Evolutionary conservation across 2,888 invertebrate species (phyloP).

Genomic region (Tuta absoluta): DNA sequence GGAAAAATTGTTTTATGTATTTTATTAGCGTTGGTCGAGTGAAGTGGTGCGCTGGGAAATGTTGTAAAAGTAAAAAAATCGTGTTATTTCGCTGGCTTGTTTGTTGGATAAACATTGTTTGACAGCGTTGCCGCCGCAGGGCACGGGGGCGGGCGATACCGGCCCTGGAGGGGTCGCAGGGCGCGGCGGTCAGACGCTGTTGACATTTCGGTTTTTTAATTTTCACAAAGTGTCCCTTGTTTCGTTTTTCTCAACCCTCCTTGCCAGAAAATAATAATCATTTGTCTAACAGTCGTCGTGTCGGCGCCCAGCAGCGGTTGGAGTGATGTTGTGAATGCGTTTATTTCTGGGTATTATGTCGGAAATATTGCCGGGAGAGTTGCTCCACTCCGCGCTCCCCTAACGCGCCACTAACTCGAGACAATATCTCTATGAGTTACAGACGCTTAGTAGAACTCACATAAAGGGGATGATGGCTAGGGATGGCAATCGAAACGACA

Average conservation of each 20-base stretch:
- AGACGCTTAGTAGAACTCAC: slow-evolving; percentile 64
- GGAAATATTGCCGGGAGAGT: slow-evolving; percentile 58
- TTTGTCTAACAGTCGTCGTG: slow-evolving; percentile 44
- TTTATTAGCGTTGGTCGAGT: slow-evolving; percentile 37
- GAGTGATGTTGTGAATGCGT: slow-evolving; percentile 59
- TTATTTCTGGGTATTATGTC: slow-evolving; percentile 67
- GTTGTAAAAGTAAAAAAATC: slow-evolving; percentile 65
- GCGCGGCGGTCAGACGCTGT: slow-evolving; percentile 55
- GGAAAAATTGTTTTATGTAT: slow-evolving; percentile 20
- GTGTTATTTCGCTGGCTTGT: slow-evolving; percentile 68
- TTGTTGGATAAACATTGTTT: slow-evolving; percentile 75
- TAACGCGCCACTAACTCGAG: slow-evolving; percentile 62
- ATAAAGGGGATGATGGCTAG: slow-evolving; percentile 51
- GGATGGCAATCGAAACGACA: slow-evolving; percentile 44
- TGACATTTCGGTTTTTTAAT: slow-evolving; percentile 63
- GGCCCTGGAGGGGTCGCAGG: slow-evolving; percentile 38
- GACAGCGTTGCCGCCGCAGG: slow-evolving; percentile 54
- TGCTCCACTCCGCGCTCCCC: slow-evolving; percentile 53
- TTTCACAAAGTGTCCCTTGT: slow-evolving; percentile 49
- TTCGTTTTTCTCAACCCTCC: slow-evolving; percentile 29
- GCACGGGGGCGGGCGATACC: slow-evolving; percentile 37
- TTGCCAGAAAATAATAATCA: slow-evolving; percentile 40
- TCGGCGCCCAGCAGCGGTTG: slow-evolving; percentile 30
- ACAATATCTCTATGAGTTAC: slow-evolving; percentile 69
- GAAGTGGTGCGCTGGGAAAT: slow-evolving; percentile 59